These are phyloP conservation scores for Strix uralensis DNA, from an alignment of 2,113 vertebrate species.

Conservation along the genomic window DNA sequence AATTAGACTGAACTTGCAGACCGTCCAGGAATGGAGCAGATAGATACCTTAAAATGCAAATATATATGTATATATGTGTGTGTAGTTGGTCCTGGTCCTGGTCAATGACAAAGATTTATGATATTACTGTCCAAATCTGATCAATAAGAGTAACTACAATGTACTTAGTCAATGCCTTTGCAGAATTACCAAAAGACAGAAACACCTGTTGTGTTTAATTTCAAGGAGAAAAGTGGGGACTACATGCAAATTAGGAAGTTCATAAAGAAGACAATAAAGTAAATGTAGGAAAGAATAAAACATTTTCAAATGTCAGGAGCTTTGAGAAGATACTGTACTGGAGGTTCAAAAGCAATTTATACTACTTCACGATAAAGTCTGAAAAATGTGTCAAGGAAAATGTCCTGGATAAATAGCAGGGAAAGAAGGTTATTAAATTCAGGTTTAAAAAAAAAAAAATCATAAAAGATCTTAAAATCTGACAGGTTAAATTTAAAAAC, in stretches of 20 bases:
- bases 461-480: background rate
- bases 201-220: background rate
- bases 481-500: background rate
- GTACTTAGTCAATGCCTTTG: background rate
- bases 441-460: background rate
- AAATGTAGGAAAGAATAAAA: background rate
- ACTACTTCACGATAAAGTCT: background rate
- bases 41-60: background rate
- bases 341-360: background rate
- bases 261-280: background rate
- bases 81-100: background rate
- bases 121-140: background rate
- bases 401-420: background rate
- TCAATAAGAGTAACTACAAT: background rate
- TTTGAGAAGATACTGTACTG: background rate
- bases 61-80: fast-evolving
- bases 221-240: background rate
- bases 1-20: background rate
- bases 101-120: background rate
- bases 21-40: background rate
- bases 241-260: background rate
- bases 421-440: background rate
- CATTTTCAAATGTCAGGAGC: background rate
- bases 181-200: background rate
- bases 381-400: background rate